These are phyloP conservation scores for Drosophila sproati DNA, from an alignment of 1,140 invertebrate species.

Conservation along the genomic window DNA sequence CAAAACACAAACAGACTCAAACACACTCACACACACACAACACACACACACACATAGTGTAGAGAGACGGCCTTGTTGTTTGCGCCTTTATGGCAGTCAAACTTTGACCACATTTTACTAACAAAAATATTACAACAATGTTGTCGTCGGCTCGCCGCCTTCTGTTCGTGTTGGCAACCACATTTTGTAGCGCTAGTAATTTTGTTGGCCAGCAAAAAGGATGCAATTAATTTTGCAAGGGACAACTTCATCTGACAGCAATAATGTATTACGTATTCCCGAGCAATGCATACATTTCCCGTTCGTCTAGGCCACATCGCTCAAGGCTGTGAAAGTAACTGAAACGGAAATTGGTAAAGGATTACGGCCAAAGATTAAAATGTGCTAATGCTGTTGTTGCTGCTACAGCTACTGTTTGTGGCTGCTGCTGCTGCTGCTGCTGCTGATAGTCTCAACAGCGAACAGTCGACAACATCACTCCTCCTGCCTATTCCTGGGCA, in stretches of 20 bases:
- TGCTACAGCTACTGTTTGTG: not conserved
- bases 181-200: constrained; percentile 33
- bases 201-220: constrained; percentile 37
- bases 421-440: no score
- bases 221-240: constrained; percentile 77
- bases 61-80: constrained; percentile 48
- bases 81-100: constrained; percentile 81
- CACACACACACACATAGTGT: constrained; percentile 20
- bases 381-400: constrained; percentile 32
- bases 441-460: constrained; percentile 50
- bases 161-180: constrained; percentile 47
- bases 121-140: constrained; percentile 82
- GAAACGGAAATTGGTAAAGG: constrained; percentile 76
- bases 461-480: not conserved
- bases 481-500: not conserved
- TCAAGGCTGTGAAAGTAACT: constrained; percentile 41
- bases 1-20: not conserved
- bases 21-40: constrained; percentile 25
- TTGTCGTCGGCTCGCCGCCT: constrained; percentile 29
- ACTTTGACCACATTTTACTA: constrained; percentile 79
- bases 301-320: constrained; percentile 19
- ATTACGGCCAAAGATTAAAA: constrained; percentile 58
- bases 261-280: constrained; percentile 73
- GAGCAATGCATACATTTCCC: constrained; percentile 62
- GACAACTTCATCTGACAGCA: constrained; percentile 79